Base-by-base conservation (phyloP, 2,888 invertebrate genomes). In the Xestoiulus laeticollis region DNA sequence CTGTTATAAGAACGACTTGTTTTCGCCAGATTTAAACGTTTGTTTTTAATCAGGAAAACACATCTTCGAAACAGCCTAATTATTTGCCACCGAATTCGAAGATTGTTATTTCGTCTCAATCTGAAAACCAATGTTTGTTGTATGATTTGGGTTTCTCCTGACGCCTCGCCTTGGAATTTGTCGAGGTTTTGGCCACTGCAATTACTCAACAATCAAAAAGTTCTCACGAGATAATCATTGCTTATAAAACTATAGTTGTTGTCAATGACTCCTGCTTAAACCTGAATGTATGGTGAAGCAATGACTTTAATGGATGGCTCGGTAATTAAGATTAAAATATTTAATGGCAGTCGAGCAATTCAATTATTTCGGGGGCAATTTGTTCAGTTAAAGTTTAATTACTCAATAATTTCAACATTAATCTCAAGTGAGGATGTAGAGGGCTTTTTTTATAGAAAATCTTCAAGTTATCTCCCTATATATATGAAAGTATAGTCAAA, bases 201-300 rank as follows among this genome's bases (percentile, higher is more conserved):
- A 78, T 78, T 78, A 78, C 14, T 3, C 30, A 14, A 14, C 78
- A 30, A 78, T 78, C 78, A 26, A 30, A 30, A 78, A 14, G 30
- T 78, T 78, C 78, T 78, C 78, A 78, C 78, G 78, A 30, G 26
- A 78, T 78, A 30, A 78, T 30, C 78, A 78, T 26, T 78, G 30
- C 78, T 78, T 78, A 78, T 78, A 30, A 78, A 78, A 78, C 30
- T 78, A 78, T 78, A 78, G n/a, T n/a, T 38, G 6, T 38, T 38
- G 78, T 78, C 78, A 30, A 14, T 78, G 78, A 78, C 78, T 30
- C 78, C 78, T 30, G 30, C 78, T 78, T 78, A 26, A 26, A 14
- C 78, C 30, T 14, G 30, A 78, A 30, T 78, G 59, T 38, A 38
- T n/a, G n/a, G 59, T 26, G 14, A 30, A 12, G 78, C 26, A 30